Evolutionary conservation across 2,113 vertebrate species (phyloP).

Genomic region (Phyllostomus discolor): DNA sequence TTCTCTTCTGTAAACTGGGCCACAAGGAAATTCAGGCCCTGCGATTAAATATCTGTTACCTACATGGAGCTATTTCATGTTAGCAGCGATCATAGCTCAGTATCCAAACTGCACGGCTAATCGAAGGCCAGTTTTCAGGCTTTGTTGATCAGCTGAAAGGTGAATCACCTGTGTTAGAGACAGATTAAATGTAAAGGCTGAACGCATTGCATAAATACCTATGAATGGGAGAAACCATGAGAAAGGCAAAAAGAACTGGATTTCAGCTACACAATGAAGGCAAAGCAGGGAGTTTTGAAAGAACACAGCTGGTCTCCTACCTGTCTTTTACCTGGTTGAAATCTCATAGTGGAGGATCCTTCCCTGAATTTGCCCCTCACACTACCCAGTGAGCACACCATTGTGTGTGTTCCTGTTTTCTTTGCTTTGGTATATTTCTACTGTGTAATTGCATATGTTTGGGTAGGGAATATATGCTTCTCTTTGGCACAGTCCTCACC

Average conservation of each 20-base stretch:
- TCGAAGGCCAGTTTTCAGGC: neutral
- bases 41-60: neutral
- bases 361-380: neutral
- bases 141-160: neutral
- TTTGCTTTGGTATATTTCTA: neutral
- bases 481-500: neutral
- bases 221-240: neutral
- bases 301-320: neutral
- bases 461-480: neutral
- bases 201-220: neutral
- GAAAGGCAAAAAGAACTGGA: neutral
- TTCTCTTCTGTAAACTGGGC: neutral
- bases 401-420: neutral
- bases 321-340: neutral
- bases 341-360: neutral
- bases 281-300: neutral
- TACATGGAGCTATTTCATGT: neutral
- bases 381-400: neutral
- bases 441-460: neutral
- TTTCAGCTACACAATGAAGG: neutral
- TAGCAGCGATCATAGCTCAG: neutral
- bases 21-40: neutral
- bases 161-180: neutral
- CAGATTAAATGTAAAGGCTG: neutral
- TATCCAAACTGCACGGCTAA: neutral